phyloP scores from a whole-genome alignment of 2,797 vertebrate genomes.

The Spinus olivaceus region DNA sequence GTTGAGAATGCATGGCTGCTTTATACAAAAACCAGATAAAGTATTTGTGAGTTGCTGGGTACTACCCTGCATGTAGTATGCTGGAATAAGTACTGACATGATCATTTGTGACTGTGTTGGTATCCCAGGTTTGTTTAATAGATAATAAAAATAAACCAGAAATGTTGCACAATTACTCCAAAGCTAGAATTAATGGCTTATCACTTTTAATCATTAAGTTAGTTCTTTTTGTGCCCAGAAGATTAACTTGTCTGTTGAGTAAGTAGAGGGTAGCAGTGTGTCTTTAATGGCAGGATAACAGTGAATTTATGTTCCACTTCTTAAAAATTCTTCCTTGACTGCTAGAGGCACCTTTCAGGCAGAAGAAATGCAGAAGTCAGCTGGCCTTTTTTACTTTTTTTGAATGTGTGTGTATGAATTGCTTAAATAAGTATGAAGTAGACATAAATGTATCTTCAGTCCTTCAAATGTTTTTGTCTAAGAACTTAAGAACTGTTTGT shows the following conservation, averaged over 20 bases:
- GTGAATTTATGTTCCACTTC: neutral
- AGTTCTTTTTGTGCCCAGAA: neutral
- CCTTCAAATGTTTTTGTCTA: neutral
- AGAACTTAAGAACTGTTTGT: neutral
- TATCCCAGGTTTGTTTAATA: neutral
- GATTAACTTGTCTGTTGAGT: neutral
- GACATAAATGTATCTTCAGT: neutral
- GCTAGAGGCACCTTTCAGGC: neutral
- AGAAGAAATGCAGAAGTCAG: neutral
- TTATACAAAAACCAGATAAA: neutral
- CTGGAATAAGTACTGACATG: neutral
- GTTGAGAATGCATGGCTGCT: neutral
- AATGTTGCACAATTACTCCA: neutral
- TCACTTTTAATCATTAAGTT: neutral
- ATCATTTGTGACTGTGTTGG: neutral
- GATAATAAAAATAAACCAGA: neutral
- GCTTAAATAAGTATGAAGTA: neutral
- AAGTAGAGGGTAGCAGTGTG: neutral
- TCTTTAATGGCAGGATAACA: neutral
- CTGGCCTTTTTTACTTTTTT: neutral
- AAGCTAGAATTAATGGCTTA: neutral
- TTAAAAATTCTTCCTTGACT: neutral
- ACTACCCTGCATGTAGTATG: neutral
- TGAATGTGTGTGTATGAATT: neutral
- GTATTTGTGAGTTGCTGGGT: neutral